Conservation (phyloP, 2,113 vertebrate species). For the Myotis brandtii region DNA sequence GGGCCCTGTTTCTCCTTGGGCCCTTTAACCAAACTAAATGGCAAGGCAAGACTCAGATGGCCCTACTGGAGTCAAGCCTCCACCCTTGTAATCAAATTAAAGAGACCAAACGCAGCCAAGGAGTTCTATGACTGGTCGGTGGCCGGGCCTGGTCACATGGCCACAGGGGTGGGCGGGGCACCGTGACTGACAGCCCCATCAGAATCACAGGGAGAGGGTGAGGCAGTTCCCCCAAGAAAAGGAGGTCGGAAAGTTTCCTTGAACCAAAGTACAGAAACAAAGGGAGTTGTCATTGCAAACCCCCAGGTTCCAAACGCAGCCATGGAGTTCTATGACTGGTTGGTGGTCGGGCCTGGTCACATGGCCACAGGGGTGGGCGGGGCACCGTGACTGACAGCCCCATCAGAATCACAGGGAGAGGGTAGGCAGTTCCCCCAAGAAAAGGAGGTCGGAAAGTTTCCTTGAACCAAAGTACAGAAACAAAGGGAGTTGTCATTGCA, state of each 20-base stretch:
- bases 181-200: background rate
- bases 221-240: background rate
- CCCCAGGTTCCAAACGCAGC: background rate
- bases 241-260: background rate
- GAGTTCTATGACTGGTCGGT: background rate
- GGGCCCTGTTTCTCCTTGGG: background rate
- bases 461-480: background rate
- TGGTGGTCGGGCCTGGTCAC: background rate
- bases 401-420: background rate
- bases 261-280: background rate
- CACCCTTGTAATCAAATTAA: background rate
- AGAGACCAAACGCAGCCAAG: accelerated
- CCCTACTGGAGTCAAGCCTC: background rate
- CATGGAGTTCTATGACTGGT: background rate
- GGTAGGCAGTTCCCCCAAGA: background rate
- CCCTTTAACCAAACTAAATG: background rate
- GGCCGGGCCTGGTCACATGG: background rate
- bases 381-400: background rate
- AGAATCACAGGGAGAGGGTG: too few relatives aligned
- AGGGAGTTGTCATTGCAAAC: background rate
- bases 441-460: background rate
- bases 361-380: background rate
- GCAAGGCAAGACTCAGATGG: background rate
- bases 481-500: background rate
- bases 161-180: accelerated